phyloP scores from a whole-genome alignment of 2,797 vertebrate genomes.

The Labroides dimidiatus region DNA sequence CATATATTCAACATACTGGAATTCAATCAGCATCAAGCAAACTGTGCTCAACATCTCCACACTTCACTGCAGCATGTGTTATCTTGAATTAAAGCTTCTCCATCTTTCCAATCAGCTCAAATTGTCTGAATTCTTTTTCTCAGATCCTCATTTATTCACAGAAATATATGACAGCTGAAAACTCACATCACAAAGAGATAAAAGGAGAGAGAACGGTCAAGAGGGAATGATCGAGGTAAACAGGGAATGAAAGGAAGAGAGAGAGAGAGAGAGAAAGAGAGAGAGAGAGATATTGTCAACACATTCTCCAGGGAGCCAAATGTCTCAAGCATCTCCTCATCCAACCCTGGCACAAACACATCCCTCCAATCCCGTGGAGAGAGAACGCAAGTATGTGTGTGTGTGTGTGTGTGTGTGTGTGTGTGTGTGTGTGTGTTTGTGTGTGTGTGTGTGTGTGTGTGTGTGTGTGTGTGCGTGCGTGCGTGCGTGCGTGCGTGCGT shows the following conservation, averaged over 20 bases:
- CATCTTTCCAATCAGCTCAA: conserved; percentile 25
- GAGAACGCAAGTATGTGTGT: too few relatives aligned
- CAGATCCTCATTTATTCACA: conserved; percentile 22
- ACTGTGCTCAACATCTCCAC: neutral
- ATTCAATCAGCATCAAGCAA: neutral
- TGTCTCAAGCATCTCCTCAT: conserved; percentile 68
- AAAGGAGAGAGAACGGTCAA: neutral
- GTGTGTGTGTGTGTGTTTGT: conserved; percentile 26
- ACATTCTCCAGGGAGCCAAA: conserved; percentile 60
- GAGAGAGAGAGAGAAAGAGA: conserved; percentile 16
- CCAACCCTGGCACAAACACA: conserved; percentile 68
- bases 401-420: conserved; percentile 22
- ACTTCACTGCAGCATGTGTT: neutral
- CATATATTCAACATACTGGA: too few relatives aligned
- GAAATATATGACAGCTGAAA: conserved; percentile 15
- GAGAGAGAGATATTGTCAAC: conserved; percentile 51
- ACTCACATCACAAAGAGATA: conserved; percentile 11
- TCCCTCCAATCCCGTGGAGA: conserved; percentile 57
- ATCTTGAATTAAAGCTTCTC: conserved; percentile 11
- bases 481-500: conserved; percentile 20
- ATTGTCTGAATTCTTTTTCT: conserved; percentile 9
- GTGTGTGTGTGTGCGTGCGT: conserved; percentile 21
- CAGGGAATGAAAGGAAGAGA: conserved; percentile 34
- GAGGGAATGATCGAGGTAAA: conserved; percentile 51
- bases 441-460: conserved; percentile 23